phyloP scores from a whole-genome alignment of 64 coral and sea anemone species.

The Hydrozoanthus tunicans region DNA sequence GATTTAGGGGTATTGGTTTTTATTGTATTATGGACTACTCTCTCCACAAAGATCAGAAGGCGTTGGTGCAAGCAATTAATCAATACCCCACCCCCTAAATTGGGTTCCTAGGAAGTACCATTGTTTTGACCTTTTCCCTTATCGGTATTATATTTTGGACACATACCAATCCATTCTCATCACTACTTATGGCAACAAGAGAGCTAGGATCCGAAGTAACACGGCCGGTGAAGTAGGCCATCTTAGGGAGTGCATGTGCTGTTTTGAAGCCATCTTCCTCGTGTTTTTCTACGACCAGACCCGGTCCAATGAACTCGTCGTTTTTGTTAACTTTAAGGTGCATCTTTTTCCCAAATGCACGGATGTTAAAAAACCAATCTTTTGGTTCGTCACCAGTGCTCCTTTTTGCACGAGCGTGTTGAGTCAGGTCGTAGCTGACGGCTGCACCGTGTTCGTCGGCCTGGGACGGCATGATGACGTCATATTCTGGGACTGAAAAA shows the following conservation, averaged over 20 bases:
- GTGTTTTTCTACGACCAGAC: conserved; percentile 41
- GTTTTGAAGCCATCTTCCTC: conserved; percentile 32
- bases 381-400: conserved; percentile 9
- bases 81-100: too few relatives aligned
- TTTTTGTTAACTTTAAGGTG: conserved; percentile 40
- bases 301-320: conserved; percentile 11
- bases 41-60: too few relatives aligned
- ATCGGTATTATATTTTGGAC: background rate
- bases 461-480: conserved; percentile 23
- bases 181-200: conserved; percentile 39
- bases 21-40: too few relatives aligned
- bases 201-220: conserved; percentile 34
- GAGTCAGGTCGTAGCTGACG: conserved; percentile 4
- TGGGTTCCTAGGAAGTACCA: too few relatives aligned
- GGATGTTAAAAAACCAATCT: conserved; percentile 32
- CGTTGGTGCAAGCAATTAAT: too few relatives aligned
- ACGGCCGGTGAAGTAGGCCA: conserved; percentile 23
- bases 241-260: conserved; percentile 11
- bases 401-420: conserved; percentile 14
- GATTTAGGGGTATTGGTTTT: too few relatives aligned
- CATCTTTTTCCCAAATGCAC: conserved; percentile 29
- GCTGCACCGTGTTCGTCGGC: conserved; percentile 6
- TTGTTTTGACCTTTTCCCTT: too few relatives aligned
- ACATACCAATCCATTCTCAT: conserved; percentile 41
- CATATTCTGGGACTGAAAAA: conserved; percentile 39